Percentiles rank a stretch among this genome's conserved stretches.
phyloP scores from a whole-genome alignment of 2,888 invertebrate genomes.

The Eupithecia dodoneata region DNA sequence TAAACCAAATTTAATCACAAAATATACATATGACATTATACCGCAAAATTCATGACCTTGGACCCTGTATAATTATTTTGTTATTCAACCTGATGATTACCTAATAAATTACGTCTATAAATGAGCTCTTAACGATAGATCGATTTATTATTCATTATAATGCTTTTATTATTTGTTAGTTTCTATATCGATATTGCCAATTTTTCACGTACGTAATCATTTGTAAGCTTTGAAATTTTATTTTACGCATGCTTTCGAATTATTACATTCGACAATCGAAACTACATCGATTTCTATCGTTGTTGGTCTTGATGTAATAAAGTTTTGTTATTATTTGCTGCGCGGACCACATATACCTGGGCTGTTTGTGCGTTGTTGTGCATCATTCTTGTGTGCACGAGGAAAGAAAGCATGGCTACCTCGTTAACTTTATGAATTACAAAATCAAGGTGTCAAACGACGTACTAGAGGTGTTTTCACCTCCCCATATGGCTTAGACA shows the following conservation, averaged over 20 bases:
- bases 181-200: slow-evolving; percentile 11
- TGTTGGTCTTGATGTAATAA: background rate
- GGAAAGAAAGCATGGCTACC: slow-evolving; percentile 36
- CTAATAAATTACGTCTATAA: background rate
- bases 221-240: slow-evolving; percentile 26
- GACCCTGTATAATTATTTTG: background rate
- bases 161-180: slow-evolving; percentile 9
- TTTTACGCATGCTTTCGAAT: slow-evolving; percentile 31
- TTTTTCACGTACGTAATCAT: slow-evolving; percentile 5
- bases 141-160: background rate
- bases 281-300: background rate
- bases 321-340: slow-evolving; percentile 31
- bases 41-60: background rate
- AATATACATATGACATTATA: background rate
- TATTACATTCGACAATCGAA: background rate
- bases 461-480: background rate
- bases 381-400: slow-evolving; percentile 37
- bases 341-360: slow-evolving; percentile 29
- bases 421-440: slow-evolving; percentile 29
- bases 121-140: slow-evolving; percentile 6
- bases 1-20: background rate
- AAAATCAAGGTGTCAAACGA: background rate
- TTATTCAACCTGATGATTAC: background rate
- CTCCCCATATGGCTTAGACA: too few relatives aligned
- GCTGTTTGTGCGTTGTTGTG: slow-evolving; percentile 36